These are phyloP conservation scores for Pocota personata DNA, from an alignment of 2,888 invertebrate genomes.

Conservation along the genomic window DNA sequence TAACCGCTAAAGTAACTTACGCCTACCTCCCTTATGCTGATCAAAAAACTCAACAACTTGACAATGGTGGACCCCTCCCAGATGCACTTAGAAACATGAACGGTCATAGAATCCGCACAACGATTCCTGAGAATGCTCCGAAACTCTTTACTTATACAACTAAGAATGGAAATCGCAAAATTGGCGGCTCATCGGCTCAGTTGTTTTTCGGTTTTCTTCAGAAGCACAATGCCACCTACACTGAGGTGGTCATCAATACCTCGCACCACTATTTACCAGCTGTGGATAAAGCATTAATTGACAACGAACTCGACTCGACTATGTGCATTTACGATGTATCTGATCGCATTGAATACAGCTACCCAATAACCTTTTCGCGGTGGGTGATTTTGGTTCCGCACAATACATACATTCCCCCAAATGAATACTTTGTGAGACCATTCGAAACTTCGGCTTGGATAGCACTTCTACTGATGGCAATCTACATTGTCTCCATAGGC, in stretches of 20 bases:
- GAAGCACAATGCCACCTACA: not conserved
- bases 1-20: no score
- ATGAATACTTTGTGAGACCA: not conserved
- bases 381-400: not conserved
- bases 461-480: not conserved
- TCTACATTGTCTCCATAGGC: not conserved
- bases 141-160: not conserved
- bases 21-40: not conserved
- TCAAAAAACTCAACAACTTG: not conserved
- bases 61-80: not conserved
- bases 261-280: no score
- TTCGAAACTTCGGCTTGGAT: not conserved
- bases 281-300: no score
- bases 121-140: not conserved
- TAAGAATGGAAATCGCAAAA: not conserved
- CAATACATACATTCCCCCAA: not conserved
- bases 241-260: not conserved
- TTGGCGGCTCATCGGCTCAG: not conserved
- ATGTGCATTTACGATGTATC: not conserved
- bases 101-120: not conserved
- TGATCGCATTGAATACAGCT: not conserved
- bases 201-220: not conserved
- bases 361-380: not conserved
- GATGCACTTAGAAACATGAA: not conserved
- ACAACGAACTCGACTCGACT: not conserved